Evolutionary conservation across 2,113 vertebrate genomes (phyloP), one percentile per base, ranked within the genome.

Genomic region (Gnathonemus longibarbis): DNA sequence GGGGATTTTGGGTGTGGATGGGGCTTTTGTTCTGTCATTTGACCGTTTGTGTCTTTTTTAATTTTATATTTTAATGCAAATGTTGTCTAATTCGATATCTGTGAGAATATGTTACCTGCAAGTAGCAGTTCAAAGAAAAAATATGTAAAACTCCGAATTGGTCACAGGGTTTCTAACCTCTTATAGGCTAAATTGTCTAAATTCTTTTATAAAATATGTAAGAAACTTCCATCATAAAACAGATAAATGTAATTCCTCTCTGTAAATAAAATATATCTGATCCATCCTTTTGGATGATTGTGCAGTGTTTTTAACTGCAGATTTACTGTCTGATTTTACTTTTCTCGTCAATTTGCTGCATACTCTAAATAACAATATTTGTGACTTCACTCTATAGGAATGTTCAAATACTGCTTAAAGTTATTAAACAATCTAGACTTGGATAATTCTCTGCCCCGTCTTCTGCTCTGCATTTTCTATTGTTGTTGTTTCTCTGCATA

Each of bases 381-480:
- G 50, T 95, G 93, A 94, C 91, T 84, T 93, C 93, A 94, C 84
- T 66, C 89, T 39, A 21, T 50, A 94, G 91, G 91, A 94, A 94
- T 94, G 93, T 90, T 80, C 89, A 88, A 88, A 90, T 90, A 88
- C 89, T 85, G 80, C 88, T 87, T 52, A 70, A 24, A 58, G 53
- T 58, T 58, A 58, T 58, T 56, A 58, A 24, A 58, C 53, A 58
- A 58, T 58, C 21, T 24, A 58, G 19, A 58, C 53, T 58, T 58
- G 19, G 19, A 21, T 58, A 58, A 58, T 58, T 58, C 53, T 24
- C 2, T 7, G 53, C 15, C 6, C 19, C 53, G 53, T 58, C 53
- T 58, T 58, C 53, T 58, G 19, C 24, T 58, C 19, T 21, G 0
- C 4, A 56, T 56, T 56, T 56, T 56, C 17, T 21, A 13, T 15